phyloP scores from a whole-genome alignment of 1,140 invertebrate species.

The Orius insidiosus region DNA sequence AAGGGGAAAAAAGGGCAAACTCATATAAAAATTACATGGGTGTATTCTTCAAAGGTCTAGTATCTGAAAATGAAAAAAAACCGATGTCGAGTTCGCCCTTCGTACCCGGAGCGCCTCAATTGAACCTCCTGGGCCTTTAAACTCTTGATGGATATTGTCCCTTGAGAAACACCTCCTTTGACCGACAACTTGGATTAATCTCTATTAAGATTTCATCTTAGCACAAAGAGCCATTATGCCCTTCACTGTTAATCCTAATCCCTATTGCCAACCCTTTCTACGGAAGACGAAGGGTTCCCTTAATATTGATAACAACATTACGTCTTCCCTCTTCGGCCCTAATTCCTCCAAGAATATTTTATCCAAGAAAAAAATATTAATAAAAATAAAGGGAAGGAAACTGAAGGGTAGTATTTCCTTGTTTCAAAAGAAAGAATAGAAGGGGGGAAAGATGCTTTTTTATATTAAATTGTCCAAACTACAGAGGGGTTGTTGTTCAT shows the following conservation, averaged over 20 bases:
- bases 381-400: neutral
- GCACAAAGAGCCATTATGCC: neutral
- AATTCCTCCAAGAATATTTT: neutral
- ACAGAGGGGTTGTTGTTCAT: conserved; percentile 3
- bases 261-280: conserved; percentile 4
- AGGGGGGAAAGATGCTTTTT: neutral
- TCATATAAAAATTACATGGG: too few species aligned
- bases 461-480: conserved; percentile 4
- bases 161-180: too few species aligned
- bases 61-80: too few species aligned
- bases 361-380: neutral
- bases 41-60: too few species aligned
- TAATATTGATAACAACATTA: conserved; percentile 12
- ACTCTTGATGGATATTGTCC: too few species aligned
- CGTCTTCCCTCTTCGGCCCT: neutral
- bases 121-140: too few species aligned
- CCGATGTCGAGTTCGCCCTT: too few species aligned
- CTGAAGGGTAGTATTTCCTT: conserved; percentile 2
- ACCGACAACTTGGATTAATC: conserved; percentile 1
- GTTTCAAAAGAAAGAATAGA: conserved; percentile 4
- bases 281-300: neutral
- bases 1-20: too few species aligned
- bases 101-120: too few species aligned
- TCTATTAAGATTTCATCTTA: conserved; percentile 8
- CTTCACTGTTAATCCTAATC: conserved; percentile 9